Percentiles rank a stretch among this genome's conserved stretches.
Evolutionary conservation across 2,888 invertebrate species (phyloP).

Genomic region (Brassicogethes aeneus): DNA sequence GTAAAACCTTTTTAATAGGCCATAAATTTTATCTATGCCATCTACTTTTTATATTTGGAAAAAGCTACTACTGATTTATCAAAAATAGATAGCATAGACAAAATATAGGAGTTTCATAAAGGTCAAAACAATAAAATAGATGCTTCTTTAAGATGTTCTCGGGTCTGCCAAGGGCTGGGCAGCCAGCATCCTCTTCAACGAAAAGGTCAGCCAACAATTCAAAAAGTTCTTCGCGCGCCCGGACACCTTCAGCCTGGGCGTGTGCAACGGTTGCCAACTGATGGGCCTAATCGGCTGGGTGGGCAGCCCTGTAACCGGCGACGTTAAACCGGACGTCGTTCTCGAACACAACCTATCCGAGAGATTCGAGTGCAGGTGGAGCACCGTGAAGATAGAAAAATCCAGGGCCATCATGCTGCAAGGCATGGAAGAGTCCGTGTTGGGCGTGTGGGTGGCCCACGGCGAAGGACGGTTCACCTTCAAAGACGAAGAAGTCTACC

Average conservation of each 20-base stretch:
- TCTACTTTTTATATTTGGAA: too few relatives aligned
- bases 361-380: constrained; percentile 68
- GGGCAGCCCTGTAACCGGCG: constrained; percentile 40
- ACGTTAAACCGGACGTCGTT: constrained; percentile 50
- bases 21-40: too few relatives aligned
- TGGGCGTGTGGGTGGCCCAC: constrained; percentile 96
- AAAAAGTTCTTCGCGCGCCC: constrained; percentile 57
- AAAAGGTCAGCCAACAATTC: constrained; percentile 66
- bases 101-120: too few relatives aligned
- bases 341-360: constrained; percentile 83
- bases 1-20: too few relatives aligned
- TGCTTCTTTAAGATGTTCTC: constrained; percentile 75
- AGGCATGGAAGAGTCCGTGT: constrained; percentile 77
- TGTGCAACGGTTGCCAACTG: constrained; percentile 98
- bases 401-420: constrained; percentile 75
- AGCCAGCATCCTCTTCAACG: constrained; percentile 77
- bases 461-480: constrained; percentile 82
- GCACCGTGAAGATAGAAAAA: constrained; percentile 48
- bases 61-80: too few relatives aligned
- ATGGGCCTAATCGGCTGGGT: constrained; percentile 93
- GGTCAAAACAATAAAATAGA: too few relatives aligned
- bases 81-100: too few relatives aligned
- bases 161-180: constrained; percentile 99
- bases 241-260: constrained; percentile 91
- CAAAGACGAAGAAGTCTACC: constrained; percentile 43